Base-by-base conservation (phyloP, 2,797 vertebrate species). In the Argentina silus region DNA sequence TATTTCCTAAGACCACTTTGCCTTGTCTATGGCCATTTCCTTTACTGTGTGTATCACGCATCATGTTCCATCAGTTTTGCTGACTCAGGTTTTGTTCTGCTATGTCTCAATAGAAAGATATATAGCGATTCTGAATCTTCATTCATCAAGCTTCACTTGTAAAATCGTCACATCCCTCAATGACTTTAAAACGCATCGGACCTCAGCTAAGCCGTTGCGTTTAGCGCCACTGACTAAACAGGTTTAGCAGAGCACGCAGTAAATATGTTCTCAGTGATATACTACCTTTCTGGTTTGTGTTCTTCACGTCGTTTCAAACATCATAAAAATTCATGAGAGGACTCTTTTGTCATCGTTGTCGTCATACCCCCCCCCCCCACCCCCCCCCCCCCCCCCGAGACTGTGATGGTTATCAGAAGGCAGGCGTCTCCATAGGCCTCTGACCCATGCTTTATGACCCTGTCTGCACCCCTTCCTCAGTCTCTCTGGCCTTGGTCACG, bases 381-480 rank as follows among this genome's bases (percentile, higher is more conserved):
- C 48, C 48, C 6, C 48, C 48, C 48, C 48, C 48, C 6, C 8
- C 48, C 7, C 14, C 48, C n/a, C 11, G 64, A 69, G 74, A 76
- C 69, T 19, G 5, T 1, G 43, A 77, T 78, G 80, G 77, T 74
- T 82, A 84, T 86, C 79, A 51, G 63, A 50, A 72, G 67, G 74
- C 17, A 72, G 74, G 61, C 82, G 15, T 67, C 69, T 68, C 65
- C 6, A 9, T 59, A 21, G 23, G n/a, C 57, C 23, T 62, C 44
- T 87, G 76, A 83, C 70, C 6, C 55, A 44, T 5, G 42, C 67
- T 86, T 87, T 83, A 90, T 75, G 67, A 67, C 77, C 79, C 73
- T 60, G 84, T 89, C 85, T 92, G 78, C 81, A 62, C 53, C 19
- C 83, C 76, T 85, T 90, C 89, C 86, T 83, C 72, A 17, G 10